These are phyloP conservation scores for Sebastes wilsoni DNA, from an alignment of 2,797 vertebrate species.

Conservation along the genomic window DNA sequence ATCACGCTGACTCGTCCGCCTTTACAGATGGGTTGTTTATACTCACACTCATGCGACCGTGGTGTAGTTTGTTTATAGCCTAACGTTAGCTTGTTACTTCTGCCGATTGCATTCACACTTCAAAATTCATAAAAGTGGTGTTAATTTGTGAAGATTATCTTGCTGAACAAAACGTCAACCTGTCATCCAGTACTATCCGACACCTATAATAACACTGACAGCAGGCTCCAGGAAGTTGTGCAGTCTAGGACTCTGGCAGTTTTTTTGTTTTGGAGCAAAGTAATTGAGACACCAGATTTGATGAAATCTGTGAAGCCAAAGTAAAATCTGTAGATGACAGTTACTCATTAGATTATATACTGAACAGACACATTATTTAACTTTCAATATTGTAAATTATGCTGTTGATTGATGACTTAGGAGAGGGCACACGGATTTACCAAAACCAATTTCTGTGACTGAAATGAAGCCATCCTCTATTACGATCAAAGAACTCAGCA, in stretches of 20 bases:
- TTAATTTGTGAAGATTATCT: too few relatives aligned
- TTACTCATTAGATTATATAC: neutral
- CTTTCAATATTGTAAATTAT: constrained; percentile 6
- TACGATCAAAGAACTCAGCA: neutral
- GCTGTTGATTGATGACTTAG: constrained; percentile 17
- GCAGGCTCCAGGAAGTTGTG: constrained; percentile 28
- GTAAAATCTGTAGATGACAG: neutral
- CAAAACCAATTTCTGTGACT: constrained; percentile 2
- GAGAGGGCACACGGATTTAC: neutral
- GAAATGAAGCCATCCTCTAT: neutral
- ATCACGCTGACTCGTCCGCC: too few relatives aligned
- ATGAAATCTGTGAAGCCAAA: constrained; percentile 29
- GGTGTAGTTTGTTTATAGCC: too few relatives aligned
- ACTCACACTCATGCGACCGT: accelerated
- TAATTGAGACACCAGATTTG: constrained; percentile 6
- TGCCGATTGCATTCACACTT: too few relatives aligned
- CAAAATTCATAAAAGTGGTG: too few relatives aligned
- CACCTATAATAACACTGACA: constrained; percentile 53
- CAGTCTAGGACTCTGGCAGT: constrained; percentile 7
- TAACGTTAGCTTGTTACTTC: too few relatives aligned
- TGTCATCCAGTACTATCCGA: constrained; percentile 37
- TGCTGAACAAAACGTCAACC: neutral
- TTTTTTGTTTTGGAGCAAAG: constrained; percentile 27
- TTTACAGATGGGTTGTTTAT: too few relatives aligned
- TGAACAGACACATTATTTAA: constrained; percentile 9